Evolutionary conservation across 2,888 invertebrate genomes (phyloP), one percentile per base, ranked within the genome.

Genomic region (Acheta domesticus): DNA sequence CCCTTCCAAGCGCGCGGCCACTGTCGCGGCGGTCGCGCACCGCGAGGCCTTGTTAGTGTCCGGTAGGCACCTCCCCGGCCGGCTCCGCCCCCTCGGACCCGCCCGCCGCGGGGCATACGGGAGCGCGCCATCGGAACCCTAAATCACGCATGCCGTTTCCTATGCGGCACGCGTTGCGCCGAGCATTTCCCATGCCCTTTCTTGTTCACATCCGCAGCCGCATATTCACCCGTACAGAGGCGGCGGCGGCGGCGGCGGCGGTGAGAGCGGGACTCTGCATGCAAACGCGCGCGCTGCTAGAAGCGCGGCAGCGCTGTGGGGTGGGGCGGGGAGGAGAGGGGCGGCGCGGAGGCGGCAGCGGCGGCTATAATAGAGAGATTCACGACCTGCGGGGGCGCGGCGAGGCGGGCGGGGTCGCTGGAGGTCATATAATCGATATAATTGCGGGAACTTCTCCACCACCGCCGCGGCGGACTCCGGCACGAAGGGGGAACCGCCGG

Each of bases 341-440:
- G 23, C 23, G 23, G 23, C 23, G 36, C n/a, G n/a, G 14, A 62
- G 16, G 62, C n/a, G 14, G 36, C n/a, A 12, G 14, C 0, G 16
- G 62, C n/a, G 14, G 62, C 62, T 62, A 62, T 62, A 62, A 62
- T 62, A 62, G 16, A 62, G 62, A 62, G 62, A 62, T 62, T 62
- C 62, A 62, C 62, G 62, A n/a, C 62, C 62, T n/a, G 62, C 14
- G 62, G 16, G 50, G 16, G 16, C 62, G 62, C 79, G 74, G 74
- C 76, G 76, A 36, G 77, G 79, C 78, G 81, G 79, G 80, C 79
- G 78, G 81, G 82, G 81, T 76, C 75, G 75, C 50, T 62, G 75
- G 75, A 78, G 74, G 74, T 78, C 75, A 19, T 78, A 78, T 48
- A 79, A 79, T 79, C 79, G 76, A 79, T 79, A 75, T 79, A 79